Base-by-base conservation (phyloP, 2,797 vertebrate genomes). In the Cheirogaleus major region DNA sequence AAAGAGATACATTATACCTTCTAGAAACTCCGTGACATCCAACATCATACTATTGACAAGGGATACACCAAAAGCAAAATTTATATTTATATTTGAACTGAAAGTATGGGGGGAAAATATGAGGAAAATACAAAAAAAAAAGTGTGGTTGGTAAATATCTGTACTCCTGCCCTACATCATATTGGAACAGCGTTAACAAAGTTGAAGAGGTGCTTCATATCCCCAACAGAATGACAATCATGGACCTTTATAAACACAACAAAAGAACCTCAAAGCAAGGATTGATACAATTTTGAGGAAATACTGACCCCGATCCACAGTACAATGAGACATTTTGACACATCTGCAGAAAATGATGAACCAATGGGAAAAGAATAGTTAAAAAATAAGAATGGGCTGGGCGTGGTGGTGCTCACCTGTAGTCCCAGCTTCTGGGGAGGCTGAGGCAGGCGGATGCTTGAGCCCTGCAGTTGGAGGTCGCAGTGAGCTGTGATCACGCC, bases 191-290 rank as follows among this genome's bases (percentile, higher is more conserved):
- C 1, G 1, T n/a, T 90, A 25, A 69, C 15, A 22, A 57, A 41
- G 41, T 38, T 38, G 2, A 9, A 73, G 78, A 67, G 48, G 0
- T 14, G 2, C 38, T 38, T 48, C 41, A 50, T 20, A 0, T 2
- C 50, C 15, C 15, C 48, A 30, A 3, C 25, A n/a, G 7, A 6
- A 2, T 18, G 48, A 10, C 1, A 30, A 1, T 8, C 2, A 0
- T 4, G 23, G 9, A 25, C n/a, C 76, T 15, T 41, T 0, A 1
- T 25, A 27, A 59, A 57, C 2, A 52, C 12, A 38, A 45, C 72
- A 3, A 4, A 15, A 15, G 1, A 32, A 17, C 57, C 17, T 41
- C 79, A 32, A 23, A 61, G 22, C 25, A 43, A 32, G 38, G 14
- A 1, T 1, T 1, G 80, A 27, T 5, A 4, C 45, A 23, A 0